Percentiles rank a stretch among this genome's conserved stretches.
These are phyloP conservation scores for Stratiomys singularior DNA, from an alignment of 2,888 invertebrate species.

Conservation along the genomic window DNA sequence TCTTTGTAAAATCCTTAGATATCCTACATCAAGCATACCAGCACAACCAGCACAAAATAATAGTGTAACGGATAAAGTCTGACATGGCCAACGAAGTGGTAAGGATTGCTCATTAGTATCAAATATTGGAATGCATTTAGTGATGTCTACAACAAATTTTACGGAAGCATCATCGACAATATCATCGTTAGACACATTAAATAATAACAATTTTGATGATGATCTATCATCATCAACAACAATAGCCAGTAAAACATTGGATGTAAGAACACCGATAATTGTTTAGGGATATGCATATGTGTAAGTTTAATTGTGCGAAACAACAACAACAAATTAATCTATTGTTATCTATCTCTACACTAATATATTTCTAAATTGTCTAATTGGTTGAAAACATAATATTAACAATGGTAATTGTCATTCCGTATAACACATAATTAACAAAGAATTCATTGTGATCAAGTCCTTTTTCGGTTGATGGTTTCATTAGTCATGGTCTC, in stretches of 20 bases:
- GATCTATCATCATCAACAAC: slow-evolving; percentile 46
- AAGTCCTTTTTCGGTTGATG: too few species aligned
- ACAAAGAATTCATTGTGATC: too few species aligned
- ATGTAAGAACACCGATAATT: slow-evolving; percentile 63
- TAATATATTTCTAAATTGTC: too few species aligned
- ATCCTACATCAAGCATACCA: slow-evolving; percentile 58
- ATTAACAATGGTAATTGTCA: too few species aligned
- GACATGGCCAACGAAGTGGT: slow-evolving; percentile 66
- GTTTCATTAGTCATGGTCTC: too few species aligned
- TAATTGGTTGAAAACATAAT: background rate
- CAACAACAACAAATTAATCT: too few species aligned
- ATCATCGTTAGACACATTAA: slow-evolving; percentile 52
- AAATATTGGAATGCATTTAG: slow-evolving; percentile 56
- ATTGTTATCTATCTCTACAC: too few species aligned
- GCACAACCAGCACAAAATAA: slow-evolving; percentile 60
- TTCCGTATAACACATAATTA: too few species aligned
- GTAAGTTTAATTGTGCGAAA: too few species aligned
- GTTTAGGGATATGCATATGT: slow-evolving; percentile 54
- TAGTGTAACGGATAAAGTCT: slow-evolving; percentile 63
- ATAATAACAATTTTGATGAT: slow-evolving; percentile 36
- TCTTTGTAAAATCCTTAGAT: too few species aligned
- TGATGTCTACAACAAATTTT: slow-evolving; percentile 55
- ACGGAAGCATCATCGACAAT: slow-evolving; percentile 50
- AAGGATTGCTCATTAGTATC: slow-evolving; percentile 64
- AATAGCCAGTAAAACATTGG: slow-evolving; percentile 61